Evolutionary conservation across 2,797 vertebrate genomes (phyloP), one percentile per base, ranked within the genome.

Genomic region (Bovichtus diacanthus): DNA sequence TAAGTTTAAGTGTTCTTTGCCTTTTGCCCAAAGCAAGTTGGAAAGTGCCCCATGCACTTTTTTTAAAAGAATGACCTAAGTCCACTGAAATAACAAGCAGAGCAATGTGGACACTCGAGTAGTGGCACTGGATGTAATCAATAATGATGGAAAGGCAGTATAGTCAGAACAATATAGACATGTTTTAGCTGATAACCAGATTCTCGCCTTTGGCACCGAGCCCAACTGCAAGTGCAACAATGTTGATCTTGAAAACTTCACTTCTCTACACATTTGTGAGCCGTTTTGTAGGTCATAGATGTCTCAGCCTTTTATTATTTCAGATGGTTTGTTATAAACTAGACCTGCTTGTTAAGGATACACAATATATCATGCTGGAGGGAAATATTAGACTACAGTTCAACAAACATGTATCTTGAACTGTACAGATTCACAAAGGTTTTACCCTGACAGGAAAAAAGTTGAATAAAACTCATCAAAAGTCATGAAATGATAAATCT

Each of bases 211-310:
- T 78, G 65, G 62, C 67, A 71, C 21, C 7, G 6, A 59, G 34
- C 9, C 7, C 0, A 70, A 56, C 16, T 50, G 60, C 18, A 41
- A 39, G 49, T 70, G 55, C 34, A 60, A 44, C 50, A 10, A 80
- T 72, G 49, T 81, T 70, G 23, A 53, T 72, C 18, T 34, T 19
- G 36, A 56, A 84, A 76, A 73, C 65, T 74, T 70, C 27, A 59
- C 62, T 38, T 75, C 31, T 72, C 39, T 41, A 9, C 38, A 71
- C 51, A 39, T 64, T 71, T 72, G 15, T 46, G 18, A 43, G 78
- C 39, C 39, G 71, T 74, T 74, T 61, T 65, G n/a, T 47, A 61
- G 62, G 79, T 81, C 79, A 64, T 2, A 29, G 19, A 62, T 25
- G 69, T 23, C 11, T 63, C 5, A n/a, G 49, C 38, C 56, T 74